A percentile compares a stretch with the other conserved stretches of the same genome.
phyloP scores from a whole-genome alignment of 53 echinoderm and acorn worm species.

The Temnopleurus reevesii region DNA sequence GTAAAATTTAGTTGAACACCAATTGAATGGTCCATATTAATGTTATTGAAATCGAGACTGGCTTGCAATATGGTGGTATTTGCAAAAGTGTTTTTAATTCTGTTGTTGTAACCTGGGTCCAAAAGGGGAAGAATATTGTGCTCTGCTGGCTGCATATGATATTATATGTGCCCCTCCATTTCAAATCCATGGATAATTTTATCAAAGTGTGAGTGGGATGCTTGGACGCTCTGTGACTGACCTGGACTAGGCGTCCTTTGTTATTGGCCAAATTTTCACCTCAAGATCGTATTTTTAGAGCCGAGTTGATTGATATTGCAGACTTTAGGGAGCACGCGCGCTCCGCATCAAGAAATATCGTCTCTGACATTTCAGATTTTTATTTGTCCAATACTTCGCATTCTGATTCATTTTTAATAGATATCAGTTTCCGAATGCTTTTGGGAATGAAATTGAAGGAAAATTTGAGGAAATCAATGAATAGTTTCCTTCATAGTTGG shows the following conservation, averaged over 20 bases:
- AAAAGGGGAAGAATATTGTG: too few relatives aligned
- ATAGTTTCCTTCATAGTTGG: slow-evolving; percentile 18
- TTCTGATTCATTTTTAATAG: slow-evolving; percentile 35
- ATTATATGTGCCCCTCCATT: too few relatives aligned
- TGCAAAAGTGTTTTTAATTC: too few relatives aligned
- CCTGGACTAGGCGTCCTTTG: neutral
- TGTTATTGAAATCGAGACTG: too few relatives aligned
- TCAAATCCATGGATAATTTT: neutral
- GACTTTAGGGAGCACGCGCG: neutral
- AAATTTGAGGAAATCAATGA: neutral
- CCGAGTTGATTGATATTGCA: slow-evolving; percentile 19
- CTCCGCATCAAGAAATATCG: neutral
- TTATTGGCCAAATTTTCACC: slow-evolving; percentile 50
- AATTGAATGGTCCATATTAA: too few relatives aligned
- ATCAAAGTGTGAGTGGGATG: neutral
- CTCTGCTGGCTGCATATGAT: too few relatives aligned
- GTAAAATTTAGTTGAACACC: too few relatives aligned
- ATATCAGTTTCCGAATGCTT: slow-evolving; percentile 24
- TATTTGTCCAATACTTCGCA: neutral
- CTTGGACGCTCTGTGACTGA: slow-evolving; percentile 10
- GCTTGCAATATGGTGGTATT: too few relatives aligned
- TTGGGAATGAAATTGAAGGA: neutral
- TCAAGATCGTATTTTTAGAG: slow-evolving; percentile 5
- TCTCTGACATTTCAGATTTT: slow-evolving; percentile 31
- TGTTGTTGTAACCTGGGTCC: too few relatives aligned